Evolutionary conservation across 2,888 invertebrate genomes (phyloP), one percentile per base, ranked within the genome.

Genomic region (Apotomis capreana): DNA sequence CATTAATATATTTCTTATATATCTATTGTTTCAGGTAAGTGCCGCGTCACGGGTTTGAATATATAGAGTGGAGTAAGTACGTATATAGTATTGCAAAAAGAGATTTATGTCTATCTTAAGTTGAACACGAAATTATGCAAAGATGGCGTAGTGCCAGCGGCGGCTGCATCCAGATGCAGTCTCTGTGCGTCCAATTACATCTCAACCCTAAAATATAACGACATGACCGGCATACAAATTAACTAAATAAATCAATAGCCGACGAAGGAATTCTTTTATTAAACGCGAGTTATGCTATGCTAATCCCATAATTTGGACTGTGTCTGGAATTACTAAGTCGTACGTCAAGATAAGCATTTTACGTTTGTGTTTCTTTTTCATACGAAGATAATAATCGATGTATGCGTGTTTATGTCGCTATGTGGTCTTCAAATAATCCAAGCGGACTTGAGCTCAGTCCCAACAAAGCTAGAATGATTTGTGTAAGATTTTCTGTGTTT

Each of bases 151-250:
- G 77, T 83, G 92, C 91, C 92, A 91, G 87, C 82, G 80, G 80
- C 83, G 85, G 81, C 85, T 86, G 88, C 87, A 87, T 89, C 87
- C 86, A 81, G 83, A 87, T 89, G 90, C 90, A 90, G 85, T 86
- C 85, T 84, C 80, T 85, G 87, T 84, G 85, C 87, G 84, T 90
- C 88, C 90, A 92, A 91, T 92, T 92, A 92, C 87, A 88, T 85
- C 85, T 86, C 88, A 89, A 89, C 89, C 89, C 90, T 90, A 89
- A 91, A 92, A 90, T 90, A 91, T 91, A 88, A 81, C 82, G 82
- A 83, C 85, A 87, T 83, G 87, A 80, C 82, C 80, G 79, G 90
- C 88, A 90, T 92, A 86, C 84, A 84, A 90, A 91, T 88, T 82
- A 85, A 78, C 75, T 76, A 83, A 84, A 86, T 86, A 83, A 87